Evolutionary conservation across 2,113 vertebrate genomes (phyloP), one percentile per base, ranked within the genome.

Genomic region (Hylia prasina): DNA sequence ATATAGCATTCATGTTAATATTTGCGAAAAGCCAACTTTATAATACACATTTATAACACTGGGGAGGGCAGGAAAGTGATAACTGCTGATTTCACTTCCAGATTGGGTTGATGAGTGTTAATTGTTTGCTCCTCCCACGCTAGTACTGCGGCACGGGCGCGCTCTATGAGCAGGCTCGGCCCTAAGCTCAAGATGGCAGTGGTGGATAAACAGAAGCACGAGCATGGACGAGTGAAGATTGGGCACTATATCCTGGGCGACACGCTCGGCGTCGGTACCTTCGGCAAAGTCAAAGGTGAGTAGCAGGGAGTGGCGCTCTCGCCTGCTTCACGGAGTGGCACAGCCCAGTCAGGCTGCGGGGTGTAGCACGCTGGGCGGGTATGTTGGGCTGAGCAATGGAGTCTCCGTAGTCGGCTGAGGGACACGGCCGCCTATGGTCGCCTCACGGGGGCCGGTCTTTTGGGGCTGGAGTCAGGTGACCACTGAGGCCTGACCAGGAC

Each of bases 221-320:
- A 99, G 97, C 98, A 99, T 97, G 98, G 99, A 91, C 98, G 99
- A 96, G 99, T 99, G 94, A 99, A 99, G 98, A 99, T 99, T 30
- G 99, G 99, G 82, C 99, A 99, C 93, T 99, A 99, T 87, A 99
- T 99, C 84, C 95, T 99, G 44, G 99, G 99, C 20, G 99, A 99
- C 93, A 99, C 99, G 23, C 98, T 99, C 16, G 99, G 99, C 54
- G 99, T 99, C 48, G 99, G 99, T 73, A 99, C 99, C n/a, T 99
- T 99, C 79, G 99, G 99, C 77, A 99, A 99, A 98, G 99, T 99
- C 83, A 99, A 99, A 98, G 99, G 99, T 99, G 97, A 92, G 98
- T 82, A n/a, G 44, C 20, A 45, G 54, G 44, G 64, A 13, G 37
- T 9, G 44, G 28, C 20, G 50, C 15, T 44, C 9, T 47, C 4